Evolutionary conservation across 64 coral and sea anemone genomes (phyloP).

Genomic region (Dendrophyllia cribrosa): DNA sequence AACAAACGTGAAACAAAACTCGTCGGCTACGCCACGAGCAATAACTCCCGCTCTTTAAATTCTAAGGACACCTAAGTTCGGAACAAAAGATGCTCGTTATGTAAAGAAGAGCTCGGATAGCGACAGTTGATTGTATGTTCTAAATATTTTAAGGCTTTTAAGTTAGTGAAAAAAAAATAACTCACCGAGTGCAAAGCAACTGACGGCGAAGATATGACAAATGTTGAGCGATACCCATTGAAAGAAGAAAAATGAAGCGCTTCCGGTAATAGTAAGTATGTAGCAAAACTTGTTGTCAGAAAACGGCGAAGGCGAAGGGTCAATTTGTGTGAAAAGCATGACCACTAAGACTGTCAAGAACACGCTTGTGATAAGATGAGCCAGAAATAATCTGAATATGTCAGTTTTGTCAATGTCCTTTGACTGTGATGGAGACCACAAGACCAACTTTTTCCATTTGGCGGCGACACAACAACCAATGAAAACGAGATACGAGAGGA

Average conservation of each 20-base stretch:
- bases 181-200: slow-evolving; percentile 51
- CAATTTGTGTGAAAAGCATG: background rate
- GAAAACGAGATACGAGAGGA: slow-evolving; percentile 45
- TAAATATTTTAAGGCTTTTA: too few relatives aligned
- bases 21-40: too few relatives aligned
- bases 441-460: slow-evolving; percentile 16
- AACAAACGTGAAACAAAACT: too few relatives aligned
- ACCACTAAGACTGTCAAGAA: background rate
- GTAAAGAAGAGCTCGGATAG: too few relatives aligned
- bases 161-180: background rate
- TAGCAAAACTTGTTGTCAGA: slow-evolving; percentile 28
- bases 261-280: slow-evolving; percentile 33
- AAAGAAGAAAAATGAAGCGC: slow-evolving; percentile 43
- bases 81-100: too few relatives aligned
- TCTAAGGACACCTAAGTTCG: too few relatives aligned
- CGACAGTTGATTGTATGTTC: too few relatives aligned
- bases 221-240: slow-evolving; percentile 64
- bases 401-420: background rate
- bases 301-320: background rate
- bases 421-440: slow-evolving; percentile 23
- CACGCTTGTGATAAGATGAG: background rate
- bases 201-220: slow-evolving; percentile 68
- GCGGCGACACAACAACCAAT: slow-evolving; percentile 16
- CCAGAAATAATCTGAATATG: too few relatives aligned
- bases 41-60: too few relatives aligned